Conservation (phyloP, 2,888 invertebrate species). For the Geophilus truncorum region DNA sequence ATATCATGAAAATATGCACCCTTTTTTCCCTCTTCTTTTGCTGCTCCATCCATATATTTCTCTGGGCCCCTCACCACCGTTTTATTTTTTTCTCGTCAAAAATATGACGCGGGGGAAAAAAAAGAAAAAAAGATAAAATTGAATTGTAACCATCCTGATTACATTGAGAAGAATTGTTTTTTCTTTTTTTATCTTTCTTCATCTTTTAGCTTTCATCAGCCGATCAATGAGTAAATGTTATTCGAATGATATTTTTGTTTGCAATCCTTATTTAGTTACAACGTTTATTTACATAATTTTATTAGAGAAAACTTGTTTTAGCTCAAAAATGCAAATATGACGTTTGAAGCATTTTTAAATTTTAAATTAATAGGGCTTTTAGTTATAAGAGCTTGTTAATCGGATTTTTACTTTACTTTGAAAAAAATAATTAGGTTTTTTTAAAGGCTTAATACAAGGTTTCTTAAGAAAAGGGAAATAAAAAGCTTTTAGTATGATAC, state of each 20-base stretch:
- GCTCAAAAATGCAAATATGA: background rate
- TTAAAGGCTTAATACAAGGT: background rate
- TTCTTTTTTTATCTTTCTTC: background rate
- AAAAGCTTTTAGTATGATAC: no score
- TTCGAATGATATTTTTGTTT: background rate
- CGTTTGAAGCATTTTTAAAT: background rate
- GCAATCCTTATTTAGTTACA: no score
- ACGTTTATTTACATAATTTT: no score
- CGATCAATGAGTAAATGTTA: slow-evolving; percentile 11
- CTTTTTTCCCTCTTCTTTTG: background rate
- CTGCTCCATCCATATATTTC: background rate
- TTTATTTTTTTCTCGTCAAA: background rate
- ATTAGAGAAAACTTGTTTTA: no score
- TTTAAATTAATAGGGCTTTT: background rate
- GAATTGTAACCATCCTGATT: slow-evolving; percentile 27
- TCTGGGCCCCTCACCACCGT: background rate
- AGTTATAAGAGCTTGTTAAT: background rate
- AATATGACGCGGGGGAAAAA: background rate
- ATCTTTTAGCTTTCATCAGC: background rate
- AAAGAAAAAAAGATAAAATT: slow-evolving; percentile 7
- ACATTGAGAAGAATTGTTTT: slow-evolving; percentile 25
- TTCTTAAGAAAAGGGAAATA: background rate
- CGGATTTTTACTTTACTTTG: background rate
- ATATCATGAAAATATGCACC: background rate
- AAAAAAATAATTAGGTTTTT: background rate